Evolutionary conservation across 2,797 vertebrate species (phyloP).

Genomic region (Anabacerthia variegaticeps): DNA sequence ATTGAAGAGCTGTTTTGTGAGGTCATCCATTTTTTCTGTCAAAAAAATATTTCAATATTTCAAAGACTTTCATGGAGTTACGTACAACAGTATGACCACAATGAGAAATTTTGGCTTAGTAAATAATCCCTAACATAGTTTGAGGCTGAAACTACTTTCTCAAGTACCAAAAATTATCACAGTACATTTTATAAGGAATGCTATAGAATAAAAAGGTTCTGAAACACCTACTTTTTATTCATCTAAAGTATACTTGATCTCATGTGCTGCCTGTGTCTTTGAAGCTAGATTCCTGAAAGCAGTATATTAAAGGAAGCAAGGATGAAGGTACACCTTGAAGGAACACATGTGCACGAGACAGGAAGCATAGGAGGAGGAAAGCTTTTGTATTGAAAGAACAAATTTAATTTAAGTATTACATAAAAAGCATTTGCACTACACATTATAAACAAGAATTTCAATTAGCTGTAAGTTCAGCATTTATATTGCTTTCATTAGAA

Average conservation of each 20-base stretch:
- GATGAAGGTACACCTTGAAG: background rate
- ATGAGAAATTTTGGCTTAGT: background rate
- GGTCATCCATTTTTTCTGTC: constrained; percentile 87
- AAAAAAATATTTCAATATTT: constrained; percentile 57
- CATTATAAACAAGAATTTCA: background rate
- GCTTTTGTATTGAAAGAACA: background rate
- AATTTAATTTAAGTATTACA: background rate
- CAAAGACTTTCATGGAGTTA: background rate
- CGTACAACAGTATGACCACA: background rate
- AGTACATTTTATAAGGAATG: background rate
- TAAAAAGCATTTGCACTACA: background rate
- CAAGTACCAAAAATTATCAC: background rate
- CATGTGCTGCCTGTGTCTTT: background rate
- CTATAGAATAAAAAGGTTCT: background rate
- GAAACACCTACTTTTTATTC: background rate
- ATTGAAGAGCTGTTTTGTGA: constrained; percentile 83
- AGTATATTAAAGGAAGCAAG: background rate
- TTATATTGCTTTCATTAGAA: background rate
- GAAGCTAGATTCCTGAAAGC: background rate
- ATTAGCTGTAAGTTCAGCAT: background rate
- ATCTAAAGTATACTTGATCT: background rate
- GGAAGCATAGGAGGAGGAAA: background rate
- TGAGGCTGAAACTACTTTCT: background rate
- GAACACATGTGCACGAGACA: background rate
- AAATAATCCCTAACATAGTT: background rate